Evolutionary conservation across 2,113 vertebrate species (phyloP).

Genomic region (Psittacula cyanocephala): DNA sequence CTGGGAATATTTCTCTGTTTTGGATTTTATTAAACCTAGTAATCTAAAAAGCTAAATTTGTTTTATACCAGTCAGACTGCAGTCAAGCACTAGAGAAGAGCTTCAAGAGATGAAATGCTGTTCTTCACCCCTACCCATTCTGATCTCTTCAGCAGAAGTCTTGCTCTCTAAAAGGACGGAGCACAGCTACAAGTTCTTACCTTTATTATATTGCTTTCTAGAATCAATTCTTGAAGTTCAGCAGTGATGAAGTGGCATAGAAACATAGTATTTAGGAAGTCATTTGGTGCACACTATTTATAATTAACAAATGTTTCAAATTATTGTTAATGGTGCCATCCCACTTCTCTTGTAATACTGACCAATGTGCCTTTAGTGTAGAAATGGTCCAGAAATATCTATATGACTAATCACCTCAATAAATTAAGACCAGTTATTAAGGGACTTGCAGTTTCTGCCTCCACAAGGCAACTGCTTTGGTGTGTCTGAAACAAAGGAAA

Average conservation of each 20-base stretch:
- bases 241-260: background rate
- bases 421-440: background rate
- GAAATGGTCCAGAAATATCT: background rate
- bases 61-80: background rate
- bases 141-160: background rate
- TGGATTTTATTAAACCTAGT: constrained; percentile 37
- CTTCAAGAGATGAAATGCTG: background rate
- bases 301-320: background rate
- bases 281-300: background rate
- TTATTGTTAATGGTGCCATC: background rate
- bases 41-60: background rate
- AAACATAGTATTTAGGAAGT: background rate
- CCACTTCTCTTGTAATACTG: background rate
- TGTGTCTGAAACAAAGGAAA: background rate
- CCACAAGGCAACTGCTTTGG: background rate
- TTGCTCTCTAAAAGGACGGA: background rate
- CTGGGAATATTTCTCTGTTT: background rate
- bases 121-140: background rate
- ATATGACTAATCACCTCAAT: background rate
- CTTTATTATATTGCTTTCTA: background rate
- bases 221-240: background rate
- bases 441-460: background rate
- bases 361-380: background rate
- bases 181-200: background rate
- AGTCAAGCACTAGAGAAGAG: background rate